These are phyloP conservation scores for Lamellibrachia columna DNA, from an alignment of 2,888 invertebrate species.

Conservation along the genomic window DNA sequence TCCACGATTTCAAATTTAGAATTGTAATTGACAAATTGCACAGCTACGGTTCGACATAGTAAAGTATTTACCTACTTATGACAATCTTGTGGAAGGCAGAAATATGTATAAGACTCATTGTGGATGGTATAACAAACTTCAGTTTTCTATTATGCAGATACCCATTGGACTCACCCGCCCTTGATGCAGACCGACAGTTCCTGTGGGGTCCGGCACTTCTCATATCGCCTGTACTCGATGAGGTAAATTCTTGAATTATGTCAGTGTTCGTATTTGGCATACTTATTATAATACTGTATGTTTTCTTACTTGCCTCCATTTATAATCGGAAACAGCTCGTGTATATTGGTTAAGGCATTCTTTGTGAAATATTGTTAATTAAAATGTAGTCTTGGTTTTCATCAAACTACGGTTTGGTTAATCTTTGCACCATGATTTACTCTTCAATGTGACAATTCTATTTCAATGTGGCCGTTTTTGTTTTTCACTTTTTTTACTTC, in stretches of 20 bases:
- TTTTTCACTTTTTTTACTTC: too few species aligned
- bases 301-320: too few species aligned
- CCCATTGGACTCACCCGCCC: not conserved
- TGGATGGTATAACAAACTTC: not conserved
- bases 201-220: slow-evolving; percentile 38
- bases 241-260: not conserved
- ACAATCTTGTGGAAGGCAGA: not conserved
- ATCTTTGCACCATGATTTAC: too few species aligned
- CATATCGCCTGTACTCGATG: slow-evolving; percentile 33
- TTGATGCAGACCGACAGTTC: slow-evolving; percentile 30
- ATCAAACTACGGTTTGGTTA: too few species aligned
- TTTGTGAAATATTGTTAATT: too few species aligned
- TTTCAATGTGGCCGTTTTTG: too few species aligned
- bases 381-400: too few species aligned
- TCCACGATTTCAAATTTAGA: not conserved
- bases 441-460: too few species aligned
- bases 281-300: too few species aligned
- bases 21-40: not conserved
- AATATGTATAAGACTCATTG: not conserved
- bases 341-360: too few species aligned
- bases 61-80: not conserved
- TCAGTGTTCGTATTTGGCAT: too few species aligned
- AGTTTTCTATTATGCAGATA: slow-evolving; percentile 7
- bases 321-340: too few species aligned
- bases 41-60: not conserved